Base-by-base conservation (phyloP, 2,888 invertebrate genomes). In the Alentia gelatinosa region DNA sequence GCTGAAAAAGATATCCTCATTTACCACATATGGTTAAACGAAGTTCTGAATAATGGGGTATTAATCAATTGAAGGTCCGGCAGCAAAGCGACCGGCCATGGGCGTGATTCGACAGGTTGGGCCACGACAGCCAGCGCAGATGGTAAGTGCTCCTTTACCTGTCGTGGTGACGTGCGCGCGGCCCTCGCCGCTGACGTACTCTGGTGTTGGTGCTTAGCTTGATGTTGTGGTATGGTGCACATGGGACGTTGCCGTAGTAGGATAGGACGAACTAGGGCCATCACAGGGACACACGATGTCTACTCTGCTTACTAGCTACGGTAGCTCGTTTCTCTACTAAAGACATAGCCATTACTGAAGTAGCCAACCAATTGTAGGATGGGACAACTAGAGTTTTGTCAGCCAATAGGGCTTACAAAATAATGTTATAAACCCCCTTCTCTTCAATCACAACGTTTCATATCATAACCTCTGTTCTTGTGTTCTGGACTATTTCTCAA, bases 61-160 rank as follows among this genome's bases (percentile, higher is more conserved):
- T 33, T 33, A 4, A 47, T 47, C 26, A 15, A 50, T 88, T 86
- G 1, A 47, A 84, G 88, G 91, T 91, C 98, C 98, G 93, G 97
- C 98, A 84, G 97, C 98, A 93, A 98, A 98, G 97, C 97, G 98
- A 94, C 97, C 98, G 63, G 94, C 93, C 90, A 94, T 95, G 92
- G 95, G 95, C 50, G 94, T 95, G 26, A 94, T 95, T 26, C 93
- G 95, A 74, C 95, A 95, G 91, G 94, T 95, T 42, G 94, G 94
- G 26, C 86, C 90, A 47, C 50, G 79, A 47, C 89, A 90, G 83
- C 90, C 90, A 26, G 33, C 47, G 23, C 90, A 90, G 56, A 79
- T 90, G 83, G 90, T 90, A 47, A 90, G 79, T 47, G 40, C 1
- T 3, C 15, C 15, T 89, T 26, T 63, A 0, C 37, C 15, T 39